These are phyloP conservation scores for Coecobrya sp. DNA, from an alignment of 2,888 invertebrate species.

Conservation along the genomic window DNA sequence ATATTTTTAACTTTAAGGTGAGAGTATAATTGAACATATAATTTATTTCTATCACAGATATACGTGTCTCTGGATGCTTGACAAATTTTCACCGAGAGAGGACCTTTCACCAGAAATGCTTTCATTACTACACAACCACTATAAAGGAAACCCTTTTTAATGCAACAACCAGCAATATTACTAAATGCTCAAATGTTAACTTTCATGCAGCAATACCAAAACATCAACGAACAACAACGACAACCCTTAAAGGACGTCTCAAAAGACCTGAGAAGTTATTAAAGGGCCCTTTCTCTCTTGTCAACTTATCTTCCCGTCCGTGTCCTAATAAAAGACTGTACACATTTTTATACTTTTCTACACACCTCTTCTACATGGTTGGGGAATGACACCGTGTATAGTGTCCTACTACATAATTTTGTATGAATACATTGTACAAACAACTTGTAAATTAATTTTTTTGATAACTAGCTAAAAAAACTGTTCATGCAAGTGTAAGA, in stretches of 20 bases:
- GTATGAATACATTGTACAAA: constrained; percentile 16
- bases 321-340: constrained; percentile 49
- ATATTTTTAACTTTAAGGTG: too few relatives aligned
- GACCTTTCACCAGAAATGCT: background rate
- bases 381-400: background rate
- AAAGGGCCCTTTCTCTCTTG: background rate
- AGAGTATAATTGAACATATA: background rate
- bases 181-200: background rate
- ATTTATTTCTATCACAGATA: background rate
- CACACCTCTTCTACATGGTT: too few relatives aligned
- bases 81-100: background rate
- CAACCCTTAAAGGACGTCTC: too few relatives aligned
- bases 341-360: constrained; percentile 56
- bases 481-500: background rate
- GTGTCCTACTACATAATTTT: background rate
- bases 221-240: background rate
- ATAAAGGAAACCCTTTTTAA: background rate
- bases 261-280: too few relatives aligned
- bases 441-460: background rate
- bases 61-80: background rate
- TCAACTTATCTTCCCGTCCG: background rate
- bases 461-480: background rate
- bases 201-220: background rate
- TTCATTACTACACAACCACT: background rate
- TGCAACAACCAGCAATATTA: background rate